Conservation (phyloP, 1,140 invertebrate species). For the Dermatophagoides farinae region DNA sequence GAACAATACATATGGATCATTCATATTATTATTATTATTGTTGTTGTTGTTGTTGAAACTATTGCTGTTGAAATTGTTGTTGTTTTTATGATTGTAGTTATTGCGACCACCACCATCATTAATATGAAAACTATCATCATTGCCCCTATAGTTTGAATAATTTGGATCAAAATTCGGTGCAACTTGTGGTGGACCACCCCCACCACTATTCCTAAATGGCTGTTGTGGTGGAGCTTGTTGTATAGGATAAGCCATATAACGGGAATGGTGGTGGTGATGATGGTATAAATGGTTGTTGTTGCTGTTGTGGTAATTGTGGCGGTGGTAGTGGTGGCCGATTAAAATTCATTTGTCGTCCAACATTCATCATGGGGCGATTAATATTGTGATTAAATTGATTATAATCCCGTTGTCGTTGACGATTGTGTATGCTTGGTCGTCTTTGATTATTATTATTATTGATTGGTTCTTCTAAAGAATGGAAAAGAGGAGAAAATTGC, state of each 20-base stretch:
- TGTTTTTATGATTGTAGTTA: no score
- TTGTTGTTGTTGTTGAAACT: no score
- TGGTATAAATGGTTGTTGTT: not conserved
- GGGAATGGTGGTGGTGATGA: not conserved
- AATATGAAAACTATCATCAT: no score
- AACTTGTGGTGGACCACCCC: no score
- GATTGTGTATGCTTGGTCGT: not conserved
- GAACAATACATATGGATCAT: not conserved
- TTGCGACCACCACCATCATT: no score
- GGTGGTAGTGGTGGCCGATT: not conserved
- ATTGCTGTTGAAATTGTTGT: no score
- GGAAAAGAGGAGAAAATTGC: not conserved
- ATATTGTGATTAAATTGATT: not conserved
- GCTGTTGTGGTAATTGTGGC: not conserved
- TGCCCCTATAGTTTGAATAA: no score
- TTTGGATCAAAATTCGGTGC: no score
- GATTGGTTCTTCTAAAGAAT: not conserved
- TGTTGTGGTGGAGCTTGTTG: no score
- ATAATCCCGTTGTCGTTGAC: not conserved
- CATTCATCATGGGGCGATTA: not conserved
- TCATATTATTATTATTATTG: no score
- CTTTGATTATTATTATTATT: not conserved
- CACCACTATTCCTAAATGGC: no score
- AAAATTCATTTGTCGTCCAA: not conserved
- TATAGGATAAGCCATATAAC: not conserved